Percentiles rank a stretch among this genome's conserved stretches.
Conservation (phyloP, 2,113 vertebrate genomes). For the Dipodomys merriami region DNA sequence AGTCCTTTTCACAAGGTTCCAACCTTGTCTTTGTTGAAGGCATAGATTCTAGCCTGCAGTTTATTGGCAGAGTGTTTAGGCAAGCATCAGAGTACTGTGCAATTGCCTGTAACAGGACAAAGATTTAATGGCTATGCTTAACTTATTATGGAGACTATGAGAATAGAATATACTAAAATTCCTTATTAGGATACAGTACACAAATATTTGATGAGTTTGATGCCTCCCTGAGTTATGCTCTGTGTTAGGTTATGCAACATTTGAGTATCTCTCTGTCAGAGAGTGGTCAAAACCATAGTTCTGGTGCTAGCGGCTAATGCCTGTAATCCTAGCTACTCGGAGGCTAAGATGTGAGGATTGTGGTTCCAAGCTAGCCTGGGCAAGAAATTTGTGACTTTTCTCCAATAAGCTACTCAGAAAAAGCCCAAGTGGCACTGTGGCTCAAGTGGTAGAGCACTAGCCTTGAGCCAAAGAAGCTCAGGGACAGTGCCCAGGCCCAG, state of each 20-base stretch:
- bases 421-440: no score
- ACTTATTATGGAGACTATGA: slow-evolving; percentile 51
- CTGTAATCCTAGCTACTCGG: no score
- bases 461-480: no score
- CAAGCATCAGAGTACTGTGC: slow-evolving; percentile 35
- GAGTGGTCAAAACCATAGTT: not conserved
- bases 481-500: no score
- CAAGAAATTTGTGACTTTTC: no score
- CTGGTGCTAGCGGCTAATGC: no score
- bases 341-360: no score
- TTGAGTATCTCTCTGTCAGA: not conserved
- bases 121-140: slow-evolving; percentile 10
- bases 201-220: slow-evolving; percentile 32
- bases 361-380: no score
- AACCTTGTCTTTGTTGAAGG: slow-evolving; percentile 20
- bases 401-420: no score
- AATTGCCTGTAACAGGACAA: slow-evolving; percentile 10
- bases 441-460: no score
- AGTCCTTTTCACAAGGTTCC: not conserved
- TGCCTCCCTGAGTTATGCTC: not conserved
- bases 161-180: slow-evolving; percentile 53
- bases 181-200: not conserved
- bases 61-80: slow-evolving; percentile 11
- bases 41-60: not conserved
- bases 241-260: not conserved